Evolutionary conservation across 2,888 invertebrate genomes (phyloP), one percentile per base, ranked within the genome.

Genomic region (Eucera pruinosa): DNA sequence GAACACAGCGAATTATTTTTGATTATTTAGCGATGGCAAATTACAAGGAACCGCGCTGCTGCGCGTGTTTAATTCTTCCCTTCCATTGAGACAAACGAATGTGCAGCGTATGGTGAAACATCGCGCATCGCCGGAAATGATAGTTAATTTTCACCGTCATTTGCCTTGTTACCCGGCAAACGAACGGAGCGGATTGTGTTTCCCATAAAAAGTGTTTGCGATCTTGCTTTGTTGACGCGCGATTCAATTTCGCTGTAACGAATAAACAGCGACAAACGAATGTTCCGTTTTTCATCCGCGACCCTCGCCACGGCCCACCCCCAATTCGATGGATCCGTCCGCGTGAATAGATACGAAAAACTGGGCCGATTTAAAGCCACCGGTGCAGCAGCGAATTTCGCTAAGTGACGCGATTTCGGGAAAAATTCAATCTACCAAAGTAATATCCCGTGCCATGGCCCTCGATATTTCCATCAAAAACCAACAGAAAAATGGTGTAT

Each of bases 171-270:
- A 61, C 65, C 43, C 54, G 52, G 60, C 58, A 75, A 65, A 55
- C 65, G 71, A 66, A 80, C 74, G 79, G 71, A 78, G 67, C 54
- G 70, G 62, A 69, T 74, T 55, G 73, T 66, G 77, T 78, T 79
- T 58, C 76, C 79, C 68, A 82, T 86, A 86, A 87, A 87, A 83
- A 86, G 78, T 87, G 81, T 83, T 88, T 87, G 88, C 86, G 84
- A 85, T 87, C 87, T 89, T 88, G 87, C 84, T 86, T 60, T 85
- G 86, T 87, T 88, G 87, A 85, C 86, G 84, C 83, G 83, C 87
- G 84, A 89, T 90, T 90, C 87, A 89, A 90, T 90, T 90, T 88
- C 85, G 72, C 71, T 81, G 85, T 86, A 87, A 87, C 87, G 83
- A 87, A 90, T 89, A 83, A 82, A 84, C 80, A 78, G 62, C 55